Evolutionary conservation across 1,140 invertebrate species (phyloP).

Genomic region (Chelonus insularis): DNA sequence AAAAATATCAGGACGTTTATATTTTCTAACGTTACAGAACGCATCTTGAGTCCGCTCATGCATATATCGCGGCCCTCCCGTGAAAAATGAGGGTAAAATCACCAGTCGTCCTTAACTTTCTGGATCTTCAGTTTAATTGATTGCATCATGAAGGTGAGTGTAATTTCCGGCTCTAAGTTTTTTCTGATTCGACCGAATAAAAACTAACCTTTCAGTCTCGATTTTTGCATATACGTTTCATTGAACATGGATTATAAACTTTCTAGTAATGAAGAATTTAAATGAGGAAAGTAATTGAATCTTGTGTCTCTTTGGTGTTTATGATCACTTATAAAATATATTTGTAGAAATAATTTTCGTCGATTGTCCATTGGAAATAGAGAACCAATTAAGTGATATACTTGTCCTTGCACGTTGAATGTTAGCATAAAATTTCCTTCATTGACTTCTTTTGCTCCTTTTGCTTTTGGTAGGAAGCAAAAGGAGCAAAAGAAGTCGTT

Average conservation of each 20-base stretch:
- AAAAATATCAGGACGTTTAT: slow-evolving; percentile 50
- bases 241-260: slow-evolving; percentile 9
- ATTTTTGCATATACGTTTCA: slow-evolving; percentile 51
- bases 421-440: slow-evolving; percentile 45
- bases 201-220: slow-evolving; percentile 42
- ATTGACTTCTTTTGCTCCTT: slow-evolving; percentile 38
- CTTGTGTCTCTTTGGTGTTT: slow-evolving; percentile 26
- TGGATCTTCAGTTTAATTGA: slow-evolving; percentile 25
- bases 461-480: too few relatives aligned
- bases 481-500: slow-evolving; percentile 56
- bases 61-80: slow-evolving; percentile 50
- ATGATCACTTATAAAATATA: slow-evolving; percentile 49
- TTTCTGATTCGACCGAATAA: slow-evolving; percentile 33
- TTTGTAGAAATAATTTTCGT: slow-evolving; percentile 47
- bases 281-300: slow-evolving; percentile 9
- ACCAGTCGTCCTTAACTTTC: slow-evolving; percentile 39
- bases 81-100: slow-evolving; percentile 51
- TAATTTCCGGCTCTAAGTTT: not conserved
- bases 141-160: not conserved
- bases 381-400: slow-evolving; percentile 47
- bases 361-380: slow-evolving; percentile 38
- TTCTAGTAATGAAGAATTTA: slow-evolving; percentile 27
- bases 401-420: slow-evolving; percentile 56
- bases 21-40: slow-evolving; percentile 49
- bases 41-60: slow-evolving; percentile 55